Conservation (phyloP, 2,888 invertebrate species). For the Pristionchus japonicus region DNA sequence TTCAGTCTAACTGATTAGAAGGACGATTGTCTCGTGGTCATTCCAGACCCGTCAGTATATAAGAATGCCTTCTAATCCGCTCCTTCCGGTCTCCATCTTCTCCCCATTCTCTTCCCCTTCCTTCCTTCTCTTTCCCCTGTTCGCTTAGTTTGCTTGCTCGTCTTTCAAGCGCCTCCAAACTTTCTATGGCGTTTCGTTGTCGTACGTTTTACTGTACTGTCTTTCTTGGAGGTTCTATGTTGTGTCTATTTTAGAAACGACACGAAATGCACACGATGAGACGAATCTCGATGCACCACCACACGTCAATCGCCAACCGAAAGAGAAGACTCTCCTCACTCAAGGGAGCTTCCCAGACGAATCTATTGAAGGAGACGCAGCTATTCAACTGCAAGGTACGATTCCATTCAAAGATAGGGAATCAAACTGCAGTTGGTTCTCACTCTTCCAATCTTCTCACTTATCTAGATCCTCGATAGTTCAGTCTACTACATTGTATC, state of each 20-base stretch:
- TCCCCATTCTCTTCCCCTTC: neutral
- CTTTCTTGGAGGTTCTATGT: neutral
- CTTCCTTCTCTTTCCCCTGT: neutral
- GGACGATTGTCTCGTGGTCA: slow-evolving; percentile 14
- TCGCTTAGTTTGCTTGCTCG: neutral
- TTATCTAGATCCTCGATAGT: neutral
- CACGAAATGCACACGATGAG: slow-evolving; percentile 9
- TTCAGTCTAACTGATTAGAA: neutral
- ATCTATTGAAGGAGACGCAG: neutral
- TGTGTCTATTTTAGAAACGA: neutral
- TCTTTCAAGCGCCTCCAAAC: neutral
- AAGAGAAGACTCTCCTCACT: slow-evolving; percentile 35
- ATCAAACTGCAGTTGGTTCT: no score
- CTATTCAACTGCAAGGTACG: slow-evolving; percentile 46
- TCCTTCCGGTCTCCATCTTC: slow-evolving; percentile 21
- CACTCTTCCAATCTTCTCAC: neutral
- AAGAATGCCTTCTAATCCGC: neutral
- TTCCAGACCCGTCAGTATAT: slow-evolving; percentile 8
- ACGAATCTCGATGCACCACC: slow-evolving; percentile 36
- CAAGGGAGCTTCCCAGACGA: slow-evolving; percentile 18
- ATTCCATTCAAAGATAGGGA: no score
- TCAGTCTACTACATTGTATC: neutral
- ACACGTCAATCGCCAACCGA: slow-evolving; percentile 26
- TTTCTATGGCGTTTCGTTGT: neutral
- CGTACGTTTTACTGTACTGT: neutral